Evolutionary conservation across 1,140 invertebrate genomes (phyloP), one percentile per base, ranked within the genome.

Genomic region (Samia ricini): DNA sequence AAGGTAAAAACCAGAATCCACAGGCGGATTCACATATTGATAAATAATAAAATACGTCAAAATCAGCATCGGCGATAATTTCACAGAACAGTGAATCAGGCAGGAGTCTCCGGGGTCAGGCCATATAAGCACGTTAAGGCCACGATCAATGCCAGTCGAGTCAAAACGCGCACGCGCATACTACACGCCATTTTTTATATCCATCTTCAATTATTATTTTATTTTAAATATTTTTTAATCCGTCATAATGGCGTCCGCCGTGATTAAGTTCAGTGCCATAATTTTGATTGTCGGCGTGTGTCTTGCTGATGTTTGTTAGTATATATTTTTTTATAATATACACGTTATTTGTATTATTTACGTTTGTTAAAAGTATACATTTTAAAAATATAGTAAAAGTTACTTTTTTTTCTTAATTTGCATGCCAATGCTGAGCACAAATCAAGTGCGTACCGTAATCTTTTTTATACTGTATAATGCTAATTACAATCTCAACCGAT

Each of bases 181-280:
- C 66, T 60, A 70, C 78, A 81, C 57, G 69, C 64, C 65, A 56
- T 66, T 63, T 36, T 2, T 24, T 54, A 60, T 65, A 65, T 74
- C n/a, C n/a, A n/a, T n/a, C n/a, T n/a, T n/a, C n/a, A n/a, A 67
- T 61, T 65, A 67, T 63, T 60, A 65, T 74, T 75, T 78, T 73
- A 76, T 78, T 76, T 69, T 64, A 61, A 76, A 64, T 67, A 66
- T 68, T 76, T 72, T 71, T 69, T 73, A 66, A 63, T 60, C 52
- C 62, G 69, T 64, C 76, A 63, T 60, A 61, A 89, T 85, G 83
- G 72, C 78, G 73, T 84, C 85, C 63, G 79, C 81, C 71, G 80
- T 87, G 75, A 75, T 87, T 56, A 87, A 81, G 79, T 85, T 89
- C 58, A 85, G 86, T 88, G 85, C 81, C 71, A 74, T 88, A 76